These are phyloP conservation scores for Chloropsis hardwickii DNA, from an alignment of 2,113 vertebrate species.

Conservation along the genomic window DNA sequence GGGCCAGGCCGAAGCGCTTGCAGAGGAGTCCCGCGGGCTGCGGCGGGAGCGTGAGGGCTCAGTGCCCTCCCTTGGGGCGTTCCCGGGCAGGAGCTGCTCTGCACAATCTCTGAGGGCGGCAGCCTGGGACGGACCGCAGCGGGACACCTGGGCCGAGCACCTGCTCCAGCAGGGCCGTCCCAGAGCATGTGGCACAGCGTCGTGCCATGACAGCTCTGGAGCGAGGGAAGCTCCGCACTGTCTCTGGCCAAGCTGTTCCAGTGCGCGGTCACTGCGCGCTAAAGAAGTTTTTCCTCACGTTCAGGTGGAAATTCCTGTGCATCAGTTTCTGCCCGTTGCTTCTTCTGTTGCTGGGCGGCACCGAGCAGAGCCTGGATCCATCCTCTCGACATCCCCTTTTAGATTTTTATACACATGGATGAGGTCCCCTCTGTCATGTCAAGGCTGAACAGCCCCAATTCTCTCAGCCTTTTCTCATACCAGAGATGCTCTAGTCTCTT, in stretches of 20 bases:
- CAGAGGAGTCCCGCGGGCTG: background rate
- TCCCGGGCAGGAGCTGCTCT: background rate
- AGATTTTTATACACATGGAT: background rate
- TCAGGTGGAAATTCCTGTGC: too few relatives aligned
- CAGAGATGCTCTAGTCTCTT: background rate
- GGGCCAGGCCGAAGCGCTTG: background rate
- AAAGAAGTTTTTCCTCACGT: background rate
- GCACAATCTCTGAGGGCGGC: rapidly evolving
- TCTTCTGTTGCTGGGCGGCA: background rate
- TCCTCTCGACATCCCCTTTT: background rate
- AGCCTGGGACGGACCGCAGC: background rate
- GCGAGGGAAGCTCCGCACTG: background rate
- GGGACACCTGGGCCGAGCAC: background rate
- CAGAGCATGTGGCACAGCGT: rapidly evolving
- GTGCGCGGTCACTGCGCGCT: background rate
- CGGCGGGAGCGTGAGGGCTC: background rate
- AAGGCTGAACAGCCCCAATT: too few relatives aligned
- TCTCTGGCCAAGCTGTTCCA: background rate
- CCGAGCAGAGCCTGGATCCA: background rate
- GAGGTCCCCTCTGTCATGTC: background rate
- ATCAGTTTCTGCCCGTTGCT: background rate
- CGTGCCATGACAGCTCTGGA: background rate
- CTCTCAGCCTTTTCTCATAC: background rate
- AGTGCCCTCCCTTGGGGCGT: rapidly evolving
- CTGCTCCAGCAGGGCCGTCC: background rate